Evolutionary conservation across 1,140 invertebrate species (phyloP), one percentile per base, ranked within the genome.

Genomic region (Brachionus asplanchnoidis): DNA sequence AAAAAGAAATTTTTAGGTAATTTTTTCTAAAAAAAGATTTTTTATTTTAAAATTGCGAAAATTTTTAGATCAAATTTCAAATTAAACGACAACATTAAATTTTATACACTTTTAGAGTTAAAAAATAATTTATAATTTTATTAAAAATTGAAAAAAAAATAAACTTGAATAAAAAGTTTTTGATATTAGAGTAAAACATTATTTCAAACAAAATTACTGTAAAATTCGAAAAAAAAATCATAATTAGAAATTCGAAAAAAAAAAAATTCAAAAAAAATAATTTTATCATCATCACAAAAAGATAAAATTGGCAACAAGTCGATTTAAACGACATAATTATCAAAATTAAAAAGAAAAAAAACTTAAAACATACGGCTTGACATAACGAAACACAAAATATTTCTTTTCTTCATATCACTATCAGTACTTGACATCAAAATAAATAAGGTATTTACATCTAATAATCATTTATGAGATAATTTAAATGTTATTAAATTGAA

Each of bases 401-500:
- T 68, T 32, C 32, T 68, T 11, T 32, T 28, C 32, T 26, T 65
- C 11, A 68, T 68, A 32, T 68, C 14, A 11, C 32, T 73, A 73
- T 73, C 68, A 73, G 68, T 73, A 42, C 68, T 40, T 68, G 66
- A 68, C 66, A 68, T 20, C n/a, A 32, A 68, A 68, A 32, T 32
- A 68, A 68, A 32, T 68, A 68, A 68, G n/a, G 12, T 68, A 68
- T 32, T 32, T 32, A 68, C 26, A 68, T 68, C 14, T 68, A n/a
- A 12, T n/a, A 40, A 68, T 12, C 11, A 28, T 12, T 12, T 68
- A 42, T 42, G 68, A 73, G 66, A 40, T 73, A 42, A 42, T 42
- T 73, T 73, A 42, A 73, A 73, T 42, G 17, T 40, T 42, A 42
- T 73, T 42, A 40, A 73, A 73, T 73, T 73, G 68, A 73, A 73